These are phyloP conservation scores for Gadus chalcogrammus DNA, from an alignment of 2,113 vertebrate species.

Conservation along the genomic window DNA sequence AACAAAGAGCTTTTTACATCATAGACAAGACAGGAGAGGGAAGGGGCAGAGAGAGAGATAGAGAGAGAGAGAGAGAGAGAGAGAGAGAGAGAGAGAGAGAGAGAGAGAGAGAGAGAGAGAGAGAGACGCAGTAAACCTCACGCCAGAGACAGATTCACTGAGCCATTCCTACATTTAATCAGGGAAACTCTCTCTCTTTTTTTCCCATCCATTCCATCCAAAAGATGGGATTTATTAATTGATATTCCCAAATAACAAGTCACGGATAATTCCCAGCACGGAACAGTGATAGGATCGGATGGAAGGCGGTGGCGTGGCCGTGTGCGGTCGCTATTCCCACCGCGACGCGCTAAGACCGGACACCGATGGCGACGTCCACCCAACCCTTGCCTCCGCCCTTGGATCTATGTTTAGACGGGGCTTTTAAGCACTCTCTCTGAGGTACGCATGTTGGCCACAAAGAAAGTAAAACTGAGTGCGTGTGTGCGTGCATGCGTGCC, in stretches of 20 bases:
- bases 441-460: background rate
- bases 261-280: no score
- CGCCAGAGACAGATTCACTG: slow-evolving; percentile 11
- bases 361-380: slow-evolving; percentile 29
- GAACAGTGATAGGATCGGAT: no score
- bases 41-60: slow-evolving; percentile 4
- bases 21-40: slow-evolving; percentile 39
- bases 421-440: slow-evolving; percentile 56
- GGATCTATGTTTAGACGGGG: slow-evolving; percentile 53
- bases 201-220: no score
- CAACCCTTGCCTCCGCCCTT: slow-evolving; percentile 42
- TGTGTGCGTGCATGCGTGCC: slow-evolving; percentile 11
- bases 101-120: no score
- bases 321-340: no score
- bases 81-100: no score
- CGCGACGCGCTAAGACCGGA: slow-evolving; percentile 19
- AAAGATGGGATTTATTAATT: background rate
- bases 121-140: slow-evolving; percentile 34
- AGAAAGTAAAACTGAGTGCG: background rate
- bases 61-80: slow-evolving; percentile 22
- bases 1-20: slow-evolving; percentile 65
- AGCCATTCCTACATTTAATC: background rate
- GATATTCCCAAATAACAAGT: no score
- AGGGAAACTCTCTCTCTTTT: background rate
- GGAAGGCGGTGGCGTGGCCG: no score